Conservation (phyloP, 2,113 vertebrate genomes). For the Odontesthes bonariensis region DNA sequence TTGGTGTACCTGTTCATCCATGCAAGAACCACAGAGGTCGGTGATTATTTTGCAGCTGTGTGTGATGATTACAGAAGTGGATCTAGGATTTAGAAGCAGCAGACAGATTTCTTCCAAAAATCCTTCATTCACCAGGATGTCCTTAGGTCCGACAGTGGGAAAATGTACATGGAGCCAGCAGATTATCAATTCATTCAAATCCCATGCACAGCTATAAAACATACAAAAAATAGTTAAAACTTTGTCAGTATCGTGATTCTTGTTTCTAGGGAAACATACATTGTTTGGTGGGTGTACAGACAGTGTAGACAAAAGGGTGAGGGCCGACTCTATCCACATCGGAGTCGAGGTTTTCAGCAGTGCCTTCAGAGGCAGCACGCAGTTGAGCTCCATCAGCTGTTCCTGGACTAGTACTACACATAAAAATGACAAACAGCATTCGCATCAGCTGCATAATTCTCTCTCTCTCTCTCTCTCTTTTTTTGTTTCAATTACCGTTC, state of each 20-base stretch:
- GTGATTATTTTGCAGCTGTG: conserved; percentile 79
- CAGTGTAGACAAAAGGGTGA: conserved; percentile 80
- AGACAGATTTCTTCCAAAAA: conserved; percentile 76
- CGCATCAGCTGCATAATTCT: not conserved
- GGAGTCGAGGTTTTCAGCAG: conserved; percentile 72
- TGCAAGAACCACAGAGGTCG: conserved; percentile 69
- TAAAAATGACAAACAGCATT: conserved; percentile 3
- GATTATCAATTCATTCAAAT: not conserved
- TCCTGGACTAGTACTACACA: conserved; percentile 77
- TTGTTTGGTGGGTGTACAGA: conserved; percentile 77
- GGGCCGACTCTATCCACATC: conserved; percentile 66
- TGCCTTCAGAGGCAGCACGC: conserved; percentile 73
- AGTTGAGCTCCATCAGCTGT: conserved; percentile 76
- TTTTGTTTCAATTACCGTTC: conserved; percentile 76
- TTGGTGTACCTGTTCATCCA: conserved; percentile 62
- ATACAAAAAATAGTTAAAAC: not conserved
- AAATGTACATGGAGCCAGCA: not conserved
- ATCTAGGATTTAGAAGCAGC: conserved; percentile 72
- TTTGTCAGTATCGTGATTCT: not conserved
- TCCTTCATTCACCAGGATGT: conserved; percentile 75
- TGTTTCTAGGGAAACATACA: conserved; percentile 63
- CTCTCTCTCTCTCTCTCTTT: not conserved
- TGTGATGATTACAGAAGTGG: conserved; percentile 69
- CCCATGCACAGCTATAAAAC: not conserved
- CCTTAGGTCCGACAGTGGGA: conserved; percentile 62